phyloP scores from a whole-genome alignment of 1,140 invertebrate species.

The Saccostrea echinata region DNA sequence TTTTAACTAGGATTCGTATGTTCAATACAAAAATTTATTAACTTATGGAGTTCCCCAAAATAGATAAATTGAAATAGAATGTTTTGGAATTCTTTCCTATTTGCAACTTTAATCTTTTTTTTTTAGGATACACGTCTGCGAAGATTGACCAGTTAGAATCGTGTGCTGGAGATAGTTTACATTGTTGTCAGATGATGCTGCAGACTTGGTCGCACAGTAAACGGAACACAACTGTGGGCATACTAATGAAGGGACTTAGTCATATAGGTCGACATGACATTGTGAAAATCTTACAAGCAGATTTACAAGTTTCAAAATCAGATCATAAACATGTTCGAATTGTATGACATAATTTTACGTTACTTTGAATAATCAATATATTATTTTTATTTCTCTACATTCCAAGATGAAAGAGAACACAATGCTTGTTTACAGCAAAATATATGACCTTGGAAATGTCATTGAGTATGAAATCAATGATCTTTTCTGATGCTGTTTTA shows the following conservation, averaged over 20 bases:
- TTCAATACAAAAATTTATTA: no score
- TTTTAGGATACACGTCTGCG: slow-evolving; percentile 10
- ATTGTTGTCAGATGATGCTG: slow-evolving; percentile 30
- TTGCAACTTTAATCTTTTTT: not conserved
- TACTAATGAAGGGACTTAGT: slow-evolving; percentile 3
- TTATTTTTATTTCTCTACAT: no score
- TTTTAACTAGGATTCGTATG: no score
- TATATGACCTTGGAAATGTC: not conserved
- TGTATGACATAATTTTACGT: not conserved
- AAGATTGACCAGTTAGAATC: slow-evolving; percentile 23
- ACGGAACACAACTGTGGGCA: not conserved
- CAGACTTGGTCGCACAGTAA: slow-evolving; percentile 12
- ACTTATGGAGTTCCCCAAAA: no score
- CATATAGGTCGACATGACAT: slow-evolving; percentile 26
- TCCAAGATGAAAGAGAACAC: no score
- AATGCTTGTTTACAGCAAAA: not conserved
- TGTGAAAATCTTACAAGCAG: slow-evolving; percentile 19
- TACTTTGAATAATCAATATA: not conserved
- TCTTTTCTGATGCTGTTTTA: not conserved
- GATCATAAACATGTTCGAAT: slow-evolving; percentile 27
- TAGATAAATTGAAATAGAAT: no score
- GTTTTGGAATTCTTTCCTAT: no score
- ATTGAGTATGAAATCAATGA: not conserved
- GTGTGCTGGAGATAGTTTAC: not conserved
- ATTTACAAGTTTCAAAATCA: not conserved